Base-by-base conservation (phyloP, 2,888 invertebrate genomes). In the Halictus ligatus region DNA sequence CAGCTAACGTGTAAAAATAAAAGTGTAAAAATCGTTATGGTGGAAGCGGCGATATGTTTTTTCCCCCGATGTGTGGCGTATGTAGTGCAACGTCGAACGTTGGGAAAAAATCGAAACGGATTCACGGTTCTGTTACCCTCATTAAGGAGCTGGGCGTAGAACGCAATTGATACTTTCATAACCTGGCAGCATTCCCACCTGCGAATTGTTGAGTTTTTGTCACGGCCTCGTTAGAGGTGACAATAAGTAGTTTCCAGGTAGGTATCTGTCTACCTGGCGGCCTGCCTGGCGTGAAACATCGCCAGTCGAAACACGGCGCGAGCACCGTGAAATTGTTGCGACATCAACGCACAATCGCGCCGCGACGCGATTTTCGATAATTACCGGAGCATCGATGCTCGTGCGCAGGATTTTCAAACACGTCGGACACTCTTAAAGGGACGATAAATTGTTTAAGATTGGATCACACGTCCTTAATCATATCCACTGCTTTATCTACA, bases 151-250 rank as follows among this genome's bases (percentile, higher is more conserved):
- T 93, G 91, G 91, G 92, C 91, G 93, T 93, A 92, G 93, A 93
- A 93, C 94, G 94, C 94, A 94, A 94, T 94, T 94, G 94, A 94
- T 94, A 94, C 94, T 94, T 94, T 94, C 94, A 94, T 94, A 94
- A 94, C 92, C 91, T 89, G 91, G 91, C 92, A 92, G 92, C 94
- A 94, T 94, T 94, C 94, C 94, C 94, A 94, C 93, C 93, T 93
- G 94, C 92, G 91, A 92, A 92, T 92, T 92, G 90, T 90, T 90
- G 83, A 90, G 90, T 93, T 93, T 93, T 93, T 92, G 90, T 89
- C 48, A 83, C 89, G 89, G 92, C 91, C 94, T 94, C 94, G 93
- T 94, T 94, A 94, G 91, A 94, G 94, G 94, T 94, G 94, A 94
- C 94, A 94, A 94, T 94, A 94, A 94, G 94, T 94, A 94, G 93